These are phyloP conservation scores for Nowickia ferox DNA, from an alignment of 2,888 invertebrate species.

Conservation along the genomic window DNA sequence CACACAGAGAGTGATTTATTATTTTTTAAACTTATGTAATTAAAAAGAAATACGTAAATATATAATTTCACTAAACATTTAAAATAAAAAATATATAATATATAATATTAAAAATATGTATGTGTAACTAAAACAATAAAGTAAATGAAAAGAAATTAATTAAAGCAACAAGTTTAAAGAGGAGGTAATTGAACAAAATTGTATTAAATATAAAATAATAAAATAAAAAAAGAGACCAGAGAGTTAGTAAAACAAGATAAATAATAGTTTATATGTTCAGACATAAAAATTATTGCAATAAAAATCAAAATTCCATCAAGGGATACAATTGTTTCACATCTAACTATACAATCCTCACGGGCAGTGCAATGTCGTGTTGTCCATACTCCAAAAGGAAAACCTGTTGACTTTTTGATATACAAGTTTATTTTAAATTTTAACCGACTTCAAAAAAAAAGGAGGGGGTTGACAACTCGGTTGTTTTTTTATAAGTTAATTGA, in stretches of 20 bases:
- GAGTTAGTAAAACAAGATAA: constrained; percentile 33
- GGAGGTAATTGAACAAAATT: constrained; percentile 36
- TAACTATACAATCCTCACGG: background rate
- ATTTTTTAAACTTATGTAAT: constrained; percentile 52
- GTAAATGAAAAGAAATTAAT: constrained; percentile 24
- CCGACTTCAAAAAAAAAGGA: too few species aligned
- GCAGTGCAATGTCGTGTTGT: too few species aligned
- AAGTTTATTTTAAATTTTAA: too few species aligned
- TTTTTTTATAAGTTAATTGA: too few species aligned
- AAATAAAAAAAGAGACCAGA: constrained; percentile 39
- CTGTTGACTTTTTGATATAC: too few species aligned
- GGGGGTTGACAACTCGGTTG: too few species aligned
- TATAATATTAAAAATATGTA: constrained; percentile 15
- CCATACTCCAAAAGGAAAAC: too few species aligned
- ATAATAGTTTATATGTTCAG: background rate
- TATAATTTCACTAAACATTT: constrained; percentile 67
- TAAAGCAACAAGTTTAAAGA: constrained; percentile 23
- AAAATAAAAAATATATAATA: constrained; percentile 46
- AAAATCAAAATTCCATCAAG: background rate
- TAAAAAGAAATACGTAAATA: constrained; percentile 43
- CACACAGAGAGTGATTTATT: constrained; percentile 57
- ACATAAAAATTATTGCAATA: constrained; percentile 20
- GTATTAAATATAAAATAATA: background rate
- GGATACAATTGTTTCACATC: constrained; percentile 1
- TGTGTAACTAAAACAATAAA: constrained; percentile 17